Evolutionary conservation across 2,113 vertebrate genomes (phyloP).

Genomic region (Zingel zingel): DNA sequence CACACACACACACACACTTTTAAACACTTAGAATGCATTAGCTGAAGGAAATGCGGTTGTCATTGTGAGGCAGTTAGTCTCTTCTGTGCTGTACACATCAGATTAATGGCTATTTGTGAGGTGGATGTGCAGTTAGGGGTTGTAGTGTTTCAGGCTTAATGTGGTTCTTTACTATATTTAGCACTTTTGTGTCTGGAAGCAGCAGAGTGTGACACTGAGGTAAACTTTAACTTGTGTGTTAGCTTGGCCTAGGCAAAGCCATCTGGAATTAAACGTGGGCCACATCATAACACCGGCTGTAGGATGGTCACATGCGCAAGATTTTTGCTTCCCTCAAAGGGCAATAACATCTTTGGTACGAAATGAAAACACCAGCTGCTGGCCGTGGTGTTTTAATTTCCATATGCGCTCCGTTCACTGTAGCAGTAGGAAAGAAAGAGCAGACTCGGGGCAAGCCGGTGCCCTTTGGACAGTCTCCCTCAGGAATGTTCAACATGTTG

Average conservation of each 20-base stretch:
- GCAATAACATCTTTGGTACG: slow-evolving; percentile 65
- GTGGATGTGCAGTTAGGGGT: slow-evolving; percentile 19
- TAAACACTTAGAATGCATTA: not conserved
- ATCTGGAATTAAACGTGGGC: slow-evolving; percentile 40
- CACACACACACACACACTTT: not conserved
- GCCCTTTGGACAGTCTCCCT: slow-evolving; percentile 69
- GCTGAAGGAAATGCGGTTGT: slow-evolving; percentile 18
- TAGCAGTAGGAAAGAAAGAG: slow-evolving; percentile 60
- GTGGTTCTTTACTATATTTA: slow-evolving; percentile 50
- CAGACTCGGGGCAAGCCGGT: slow-evolving; percentile 58
- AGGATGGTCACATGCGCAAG: slow-evolving; percentile 58
- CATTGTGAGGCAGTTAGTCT: slow-evolving; percentile 16
- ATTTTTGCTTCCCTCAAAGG: slow-evolving; percentile 66
- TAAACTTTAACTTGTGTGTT: slow-evolving; percentile 56
- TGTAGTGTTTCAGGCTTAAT: slow-evolving; percentile 34
- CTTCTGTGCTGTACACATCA: slow-evolving; percentile 19
- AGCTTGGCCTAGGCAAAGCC: slow-evolving; percentile 26
- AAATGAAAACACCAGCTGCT: slow-evolving; percentile 79
- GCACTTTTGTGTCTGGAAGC: slow-evolving; percentile 47
- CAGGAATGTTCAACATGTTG: slow-evolving; percentile 74
- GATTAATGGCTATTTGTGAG: slow-evolving; percentile 29
- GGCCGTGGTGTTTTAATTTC: slow-evolving; percentile 71
- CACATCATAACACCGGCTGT: slow-evolving; percentile 46
- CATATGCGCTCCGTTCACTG: slow-evolving; percentile 46
- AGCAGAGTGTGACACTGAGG: slow-evolving; percentile 31